Evolutionary conservation across 2,113 vertebrate genomes (phyloP), one percentile per base, ranked within the genome.

Genomic region (Neolamprologus devosi): DNA sequence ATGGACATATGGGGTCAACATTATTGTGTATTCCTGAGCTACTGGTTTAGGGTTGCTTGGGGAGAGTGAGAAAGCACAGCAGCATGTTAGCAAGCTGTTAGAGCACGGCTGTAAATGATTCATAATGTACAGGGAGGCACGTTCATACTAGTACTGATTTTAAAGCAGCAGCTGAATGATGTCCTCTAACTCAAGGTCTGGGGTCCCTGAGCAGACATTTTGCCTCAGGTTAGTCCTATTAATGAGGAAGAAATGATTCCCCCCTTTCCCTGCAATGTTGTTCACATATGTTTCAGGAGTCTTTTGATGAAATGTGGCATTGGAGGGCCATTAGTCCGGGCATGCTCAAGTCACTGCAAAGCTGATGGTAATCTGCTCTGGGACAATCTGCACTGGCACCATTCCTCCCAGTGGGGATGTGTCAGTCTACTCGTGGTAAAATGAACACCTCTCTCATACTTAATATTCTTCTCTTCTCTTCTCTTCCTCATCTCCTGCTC

Each of bases 171-270:
- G 89, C 91, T 94, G 93, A 92, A 87, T 84, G 81, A 94, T 92
- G 93, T 94, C 94, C 89, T 94, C 92, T 90, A 92, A 89, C 90
- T 93, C 88, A 92, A 92, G 92, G 91, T 91, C 90, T 87, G 88
- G 75, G 88, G 81, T 95, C 92, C 90, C 94, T 55, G 68, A 91
- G 94, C 51, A 70, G 84, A 89, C 82, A 93, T 95, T 89, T 93
- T 3, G 88, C 94, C 92, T 81, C 90, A 85, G 93, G 91, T 94
- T 94, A 89, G 73, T 89, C 82, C 83, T 78, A 90, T 93, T 95
- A 95, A 95, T 93, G 91, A 93, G 89, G 87, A 89, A 68, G 85
- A 88, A 88, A 81, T 87, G 84, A 91, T 87, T 92, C 73, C 35
- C 49, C 54, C 51, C 81, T 47, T 84, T 84, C 86, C 82, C 68